These are phyloP conservation scores for Sinosuthora webbiana DNA, from an alignment of 2,113 vertebrate species.

Conservation along the genomic window DNA sequence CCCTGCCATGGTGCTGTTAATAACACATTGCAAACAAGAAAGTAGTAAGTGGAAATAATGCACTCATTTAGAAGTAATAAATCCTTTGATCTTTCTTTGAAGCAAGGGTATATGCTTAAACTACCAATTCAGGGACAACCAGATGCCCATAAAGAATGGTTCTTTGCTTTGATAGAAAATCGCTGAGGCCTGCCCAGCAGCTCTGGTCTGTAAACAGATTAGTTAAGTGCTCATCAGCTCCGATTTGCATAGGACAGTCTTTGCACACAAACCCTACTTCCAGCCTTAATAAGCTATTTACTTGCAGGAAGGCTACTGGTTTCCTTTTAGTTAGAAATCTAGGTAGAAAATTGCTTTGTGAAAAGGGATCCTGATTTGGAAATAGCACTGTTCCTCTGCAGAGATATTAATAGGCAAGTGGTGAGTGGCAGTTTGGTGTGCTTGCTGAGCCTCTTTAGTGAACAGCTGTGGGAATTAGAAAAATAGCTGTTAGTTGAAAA, in stretches of 20 bases:
- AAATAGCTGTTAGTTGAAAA: neutral
- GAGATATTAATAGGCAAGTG: neutral
- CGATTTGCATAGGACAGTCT: constrained; percentile 75
- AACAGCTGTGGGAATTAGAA: neutral
- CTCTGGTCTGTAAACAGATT: constrained; percentile 84
- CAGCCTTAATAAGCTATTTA: constrained; percentile 70
- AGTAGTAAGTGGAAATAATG: constrained; percentile 80
- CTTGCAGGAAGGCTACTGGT: constrained; percentile 52
- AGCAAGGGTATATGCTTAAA: constrained; percentile 76
- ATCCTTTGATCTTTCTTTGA: constrained; percentile 84
- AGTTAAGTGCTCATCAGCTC: constrained; percentile 79
- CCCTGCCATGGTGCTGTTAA: constrained; percentile 74
- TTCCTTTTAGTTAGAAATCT: constrained; percentile 41
- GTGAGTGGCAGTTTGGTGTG: neutral
- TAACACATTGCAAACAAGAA: constrained; percentile 79
- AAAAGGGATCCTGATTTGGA: neutral
- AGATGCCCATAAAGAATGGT: constrained; percentile 79
- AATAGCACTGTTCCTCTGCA: constrained; percentile 3
- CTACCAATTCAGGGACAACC: constrained; percentile 79
- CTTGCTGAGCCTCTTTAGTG: neutral
- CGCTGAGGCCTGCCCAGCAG: constrained; percentile 77
- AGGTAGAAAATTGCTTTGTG: constrained; percentile 40
- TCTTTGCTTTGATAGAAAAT: constrained; percentile 82
- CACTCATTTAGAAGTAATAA: constrained; percentile 80
- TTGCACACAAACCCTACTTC: constrained; percentile 54